Base-by-base conservation (phyloP, 1,140 invertebrate species). In the Steinernema khuongi region DNA sequence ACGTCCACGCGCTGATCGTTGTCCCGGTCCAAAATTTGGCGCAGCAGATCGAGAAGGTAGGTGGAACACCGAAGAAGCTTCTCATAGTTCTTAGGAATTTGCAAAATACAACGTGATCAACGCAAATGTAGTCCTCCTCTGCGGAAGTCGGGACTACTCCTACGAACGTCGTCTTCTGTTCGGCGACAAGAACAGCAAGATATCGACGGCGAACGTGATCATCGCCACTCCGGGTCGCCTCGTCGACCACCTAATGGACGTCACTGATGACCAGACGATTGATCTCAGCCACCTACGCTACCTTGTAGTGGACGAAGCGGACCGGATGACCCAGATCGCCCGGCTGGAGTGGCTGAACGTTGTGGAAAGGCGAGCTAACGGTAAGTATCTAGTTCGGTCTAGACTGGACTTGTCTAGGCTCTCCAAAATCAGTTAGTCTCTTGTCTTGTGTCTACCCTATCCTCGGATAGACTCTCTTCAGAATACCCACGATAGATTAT, bases 21-120 rank as follows among this genome's bases (percentile, higher is more conserved):
- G 86, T 97, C 67, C 96, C 96, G 11, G 94, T 95, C 0, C 90
- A 92, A 85, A 93, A 96, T 86, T 86, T 99, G 69, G 95, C 94
- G 70, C 93, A 96, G 85, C 91, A 94, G 83, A 88, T 88, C 77
- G 88, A 89, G 81, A 86, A 96, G 74, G 87, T 93, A 31, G 88
- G 90, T 82, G 90, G 91, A 81, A 18, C 82, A 69, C 69, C 60
- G 75, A 26, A 11, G 31, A 28, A 69, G 26, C 19, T 22, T 79
- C 28, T 28, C 68, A 70, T 73, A 22, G 19, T 18, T 14, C 19
- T 66, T 73, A 78, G 26, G 74, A 80, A 67, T 19, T 68, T 2
- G 72, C 79, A 1, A 50, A 75, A 18, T 36, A 71, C 31, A 73
- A 77, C 31, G 74, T 33, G 14, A 29, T 26, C n/a, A 50, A 50